Base-by-base conservation (phyloP, 2,888 invertebrate species). In the Dermolepida albohirtum region DNA sequence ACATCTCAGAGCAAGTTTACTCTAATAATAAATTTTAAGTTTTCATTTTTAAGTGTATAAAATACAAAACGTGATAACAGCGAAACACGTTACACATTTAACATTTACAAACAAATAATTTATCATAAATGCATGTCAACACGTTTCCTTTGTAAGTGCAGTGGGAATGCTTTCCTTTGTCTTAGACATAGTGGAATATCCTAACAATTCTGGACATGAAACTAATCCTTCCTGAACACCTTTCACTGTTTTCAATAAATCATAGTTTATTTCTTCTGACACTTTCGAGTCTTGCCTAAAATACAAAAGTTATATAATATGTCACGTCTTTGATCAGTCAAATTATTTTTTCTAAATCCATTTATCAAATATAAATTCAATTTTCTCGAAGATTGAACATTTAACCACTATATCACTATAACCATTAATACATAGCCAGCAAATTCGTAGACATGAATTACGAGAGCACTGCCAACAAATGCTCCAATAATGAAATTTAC, bases 201-300 rank as follows among this genome's bases (percentile, higher is more conserved):
- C 95, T 66, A 94, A 85, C 59, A 96, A 85, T 72, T 91, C 89
- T 11, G 94, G 92, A 81, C 93, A 94, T 5, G 90, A 83, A 68
- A 89, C 81, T 65, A 86, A 85, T 40, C 93, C 93, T 57, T 88
- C 86, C 80, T 93, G 92, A 67, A 95, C 91, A 62, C 87, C 87
- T 80, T 91, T 86, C 52, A 93, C 89, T 62, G 89, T 90, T 79
- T 89, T 91, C 65, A 97, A 83, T 63, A 98, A 85, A 83, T 98
- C 98, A 81, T 96, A 98, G 81, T 95, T 95, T 72, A 97, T 95
- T 74, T 86, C 87, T 73, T 98, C 95, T 0, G 90, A 88, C 10
- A 99, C 93, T 47, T 92, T 87, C 0, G 98, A 97, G 84, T 99
- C 98, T 79, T 78, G 79, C 93, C 92, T 85, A 74, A 73, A 80